Conservation (phyloP, 2,888 invertebrate species). For the Nineta flava region DNA sequence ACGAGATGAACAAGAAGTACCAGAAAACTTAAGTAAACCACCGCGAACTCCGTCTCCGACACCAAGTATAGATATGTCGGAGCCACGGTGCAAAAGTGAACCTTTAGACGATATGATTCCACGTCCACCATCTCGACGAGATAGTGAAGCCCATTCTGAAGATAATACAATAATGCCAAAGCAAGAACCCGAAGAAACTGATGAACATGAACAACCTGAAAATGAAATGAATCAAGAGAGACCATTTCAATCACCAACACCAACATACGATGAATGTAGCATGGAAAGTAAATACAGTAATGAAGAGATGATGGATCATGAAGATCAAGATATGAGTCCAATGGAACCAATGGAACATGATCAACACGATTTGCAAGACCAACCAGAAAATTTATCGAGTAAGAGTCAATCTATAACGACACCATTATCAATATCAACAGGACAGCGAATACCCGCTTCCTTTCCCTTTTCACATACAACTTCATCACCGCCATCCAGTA, state of each 20-base stretch:
- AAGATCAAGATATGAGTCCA: constrained; percentile 27
- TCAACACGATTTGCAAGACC: constrained; percentile 47
- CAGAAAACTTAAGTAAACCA: constrained; percentile 63
- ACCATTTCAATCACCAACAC: constrained; percentile 31
- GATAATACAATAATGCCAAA: constrained; percentile 42
- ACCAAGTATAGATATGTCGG: constrained; percentile 14
- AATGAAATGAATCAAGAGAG: constrained; percentile 16
- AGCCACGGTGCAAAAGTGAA: constrained; percentile 8
- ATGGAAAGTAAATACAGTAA: constrained; percentile 63
- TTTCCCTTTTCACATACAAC: constrained; percentile 39
- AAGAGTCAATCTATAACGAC: constrained; percentile 45
- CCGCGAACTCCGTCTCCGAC: constrained; percentile 25
- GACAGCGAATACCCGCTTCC: constrained; percentile 46
- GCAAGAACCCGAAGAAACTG: constrained; percentile 42
- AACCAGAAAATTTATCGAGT: constrained; percentile 67
- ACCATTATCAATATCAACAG: constrained; percentile 49
- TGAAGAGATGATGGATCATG: constrained; percentile 40
- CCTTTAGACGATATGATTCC: constrained; percentile 1
- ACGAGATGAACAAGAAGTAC: constrained; percentile 58
- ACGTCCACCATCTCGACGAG: constrained; percentile 6
- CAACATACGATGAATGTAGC: constrained; percentile 60
- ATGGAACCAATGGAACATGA: constrained; percentile 46
- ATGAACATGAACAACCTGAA: constrained; percentile 36
- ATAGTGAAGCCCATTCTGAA: constrained; percentile 12
- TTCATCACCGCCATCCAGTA: constrained; percentile 47